These are phyloP conservation scores for Myrmophylax atrothorax DNA, from an alignment of 2,113 vertebrate genomes.

Conservation along the genomic window DNA sequence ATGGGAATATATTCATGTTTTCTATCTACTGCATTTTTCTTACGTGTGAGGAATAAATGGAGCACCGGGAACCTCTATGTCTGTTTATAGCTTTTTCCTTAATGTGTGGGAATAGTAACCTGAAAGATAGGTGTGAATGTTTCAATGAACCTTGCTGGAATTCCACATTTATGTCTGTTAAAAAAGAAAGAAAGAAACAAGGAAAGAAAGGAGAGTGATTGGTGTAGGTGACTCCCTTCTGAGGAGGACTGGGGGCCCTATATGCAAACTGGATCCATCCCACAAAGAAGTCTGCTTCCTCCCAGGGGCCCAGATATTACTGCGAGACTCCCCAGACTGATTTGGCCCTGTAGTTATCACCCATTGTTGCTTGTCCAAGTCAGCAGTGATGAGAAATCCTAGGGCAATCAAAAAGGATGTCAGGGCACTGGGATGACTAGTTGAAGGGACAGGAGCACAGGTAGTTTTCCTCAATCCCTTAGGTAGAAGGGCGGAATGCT, in stretches of 20 bases:
- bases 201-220: background rate
- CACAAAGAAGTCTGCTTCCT: background rate
- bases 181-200: background rate
- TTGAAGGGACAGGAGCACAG: background rate
- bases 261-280: background rate
- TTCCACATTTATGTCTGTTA: background rate
- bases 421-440: background rate
- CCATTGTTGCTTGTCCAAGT: background rate
- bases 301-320: background rate
- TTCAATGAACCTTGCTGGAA: background rate
- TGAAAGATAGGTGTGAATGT: background rate
- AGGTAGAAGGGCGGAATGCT: background rate
- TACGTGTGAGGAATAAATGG: background rate
- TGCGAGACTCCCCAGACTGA: background rate
- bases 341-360: background rate
- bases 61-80: fast-evolving
- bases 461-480: background rate
- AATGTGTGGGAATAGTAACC: background rate
- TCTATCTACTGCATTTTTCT: background rate
- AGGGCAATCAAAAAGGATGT: background rate
- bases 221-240: background rate
- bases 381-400: background rate
- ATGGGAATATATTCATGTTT: background rate
- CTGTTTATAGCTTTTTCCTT: background rate
- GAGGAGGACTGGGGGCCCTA: background rate